A percentile compares a stretch with the other conserved stretches of the same genome.
These are phyloP conservation scores for Erynnis tages DNA, from an alignment of 2,888 invertebrate genomes.

Conservation along the genomic window DNA sequence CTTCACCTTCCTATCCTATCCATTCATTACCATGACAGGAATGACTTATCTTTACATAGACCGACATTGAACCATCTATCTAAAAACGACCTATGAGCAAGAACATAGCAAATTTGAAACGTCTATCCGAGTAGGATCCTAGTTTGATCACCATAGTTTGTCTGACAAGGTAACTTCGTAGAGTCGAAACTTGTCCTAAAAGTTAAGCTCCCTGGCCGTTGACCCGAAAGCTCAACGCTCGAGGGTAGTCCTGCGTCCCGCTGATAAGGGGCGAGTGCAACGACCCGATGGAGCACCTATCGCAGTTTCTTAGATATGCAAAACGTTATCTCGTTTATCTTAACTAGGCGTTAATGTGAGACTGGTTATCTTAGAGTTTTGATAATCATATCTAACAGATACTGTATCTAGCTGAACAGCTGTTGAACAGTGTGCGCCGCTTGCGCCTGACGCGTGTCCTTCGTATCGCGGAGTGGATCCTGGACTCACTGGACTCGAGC, in stretches of 20 bases:
- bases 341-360: constrained; percentile 76
- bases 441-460: constrained; percentile 23
- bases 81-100: too few species aligned
- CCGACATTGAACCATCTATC: too few species aligned
- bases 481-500: too few species aligned
- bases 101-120: too few species aligned
- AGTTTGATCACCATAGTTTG: too few species aligned
- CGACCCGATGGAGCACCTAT: constrained; percentile 60
- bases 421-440: constrained; percentile 37
- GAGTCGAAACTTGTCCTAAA: background rate
- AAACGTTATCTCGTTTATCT: constrained; percentile 79
- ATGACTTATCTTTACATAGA: too few species aligned
- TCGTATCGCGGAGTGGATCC: too few species aligned
- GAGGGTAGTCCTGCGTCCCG: constrained; percentile 15
- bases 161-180: too few species aligned
- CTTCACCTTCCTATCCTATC: too few species aligned
- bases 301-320: constrained; percentile 71
- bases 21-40: too few species aligned
- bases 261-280: constrained; percentile 43
- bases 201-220: background rate
- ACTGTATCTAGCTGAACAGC: constrained; percentile 61
- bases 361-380: constrained; percentile 69
- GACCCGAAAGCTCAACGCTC: background rate
- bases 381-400: constrained; percentile 75
- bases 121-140: too few species aligned